Evolutionary conservation across 2,797 vertebrate genomes (phyloP).

Genomic region (Alcedo atthis): DNA sequence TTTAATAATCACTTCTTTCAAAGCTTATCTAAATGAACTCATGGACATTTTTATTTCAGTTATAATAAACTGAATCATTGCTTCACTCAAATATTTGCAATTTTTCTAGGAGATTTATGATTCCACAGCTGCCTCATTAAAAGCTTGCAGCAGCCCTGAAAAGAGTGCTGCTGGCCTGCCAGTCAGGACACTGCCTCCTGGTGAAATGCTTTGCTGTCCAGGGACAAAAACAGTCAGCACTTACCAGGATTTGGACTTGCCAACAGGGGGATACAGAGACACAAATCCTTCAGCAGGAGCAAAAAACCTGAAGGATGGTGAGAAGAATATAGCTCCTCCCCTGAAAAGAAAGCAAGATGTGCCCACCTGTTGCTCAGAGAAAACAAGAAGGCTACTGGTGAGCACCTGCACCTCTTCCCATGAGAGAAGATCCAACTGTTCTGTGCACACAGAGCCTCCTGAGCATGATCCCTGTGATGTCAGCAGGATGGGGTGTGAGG

Average conservation of each 20-base stretch:
- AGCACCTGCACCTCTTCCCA: not conserved
- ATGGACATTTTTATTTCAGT: not conserved
- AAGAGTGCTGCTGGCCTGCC: not conserved
- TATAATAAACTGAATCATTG: not conserved
- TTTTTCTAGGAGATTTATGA: constrained; percentile 38
- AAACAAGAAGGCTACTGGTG: not conserved
- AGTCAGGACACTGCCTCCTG: not conserved
- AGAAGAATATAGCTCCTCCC: not conserved
- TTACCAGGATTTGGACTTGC: not conserved
- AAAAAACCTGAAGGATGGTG: not conserved
- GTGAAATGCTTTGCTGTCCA: not conserved
- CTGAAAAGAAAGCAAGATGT: constrained; percentile 75
- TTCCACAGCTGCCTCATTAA: not conserved
- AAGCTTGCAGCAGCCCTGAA: not conserved
- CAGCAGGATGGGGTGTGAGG: constrained; percentile 72
- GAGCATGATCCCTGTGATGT: constrained; percentile 74
- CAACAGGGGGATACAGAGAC: not conserved
- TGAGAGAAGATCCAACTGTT: not conserved
- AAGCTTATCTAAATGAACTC: not conserved
- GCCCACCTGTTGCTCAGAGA: not conserved
- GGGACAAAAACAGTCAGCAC: not conserved
- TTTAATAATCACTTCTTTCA: not conserved
- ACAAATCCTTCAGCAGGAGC: not conserved
- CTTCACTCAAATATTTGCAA: not conserved
- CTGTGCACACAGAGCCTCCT: not conserved